phyloP scores from a whole-genome alignment of 2,113 vertebrate genomes.

The Melanocharis versteri region DNA sequence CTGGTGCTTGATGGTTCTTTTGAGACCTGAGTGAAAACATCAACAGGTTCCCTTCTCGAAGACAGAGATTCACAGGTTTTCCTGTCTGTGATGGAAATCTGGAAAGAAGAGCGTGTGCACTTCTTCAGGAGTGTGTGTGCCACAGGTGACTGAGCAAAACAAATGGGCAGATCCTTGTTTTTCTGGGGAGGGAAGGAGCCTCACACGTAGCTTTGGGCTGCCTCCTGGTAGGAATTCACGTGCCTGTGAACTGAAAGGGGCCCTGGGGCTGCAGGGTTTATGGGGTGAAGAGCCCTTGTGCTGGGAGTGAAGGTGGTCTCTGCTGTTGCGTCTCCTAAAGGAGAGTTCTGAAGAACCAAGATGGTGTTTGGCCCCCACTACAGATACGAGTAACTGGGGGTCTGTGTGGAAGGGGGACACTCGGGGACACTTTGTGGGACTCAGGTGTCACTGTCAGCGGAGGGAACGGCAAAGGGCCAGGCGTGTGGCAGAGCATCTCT shows the following conservation, averaged over 20 bases:
- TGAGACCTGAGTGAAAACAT: not conserved
- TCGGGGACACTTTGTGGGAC: not conserved
- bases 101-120: accelerated
- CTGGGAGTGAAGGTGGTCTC: not conserved
- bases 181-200: not conserved
- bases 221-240: not conserved
- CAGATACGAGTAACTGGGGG: accelerated
- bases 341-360: not conserved
- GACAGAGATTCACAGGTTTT: not conserved
- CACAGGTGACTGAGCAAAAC: not conserved
- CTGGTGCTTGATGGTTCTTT: not conserved
- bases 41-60: not conserved
- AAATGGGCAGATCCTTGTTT: not conserved
- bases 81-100: not conserved
- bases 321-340: not conserved
- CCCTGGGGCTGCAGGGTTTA: not conserved
- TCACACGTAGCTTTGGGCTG: accelerated
- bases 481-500: accelerated
- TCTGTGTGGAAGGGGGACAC: accelerated
- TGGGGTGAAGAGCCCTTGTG: not conserved
- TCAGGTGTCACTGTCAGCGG: accelerated
- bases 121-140: not conserved
- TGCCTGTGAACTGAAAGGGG: not conserved
- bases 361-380: not conserved
- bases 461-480: not conserved